Conservation (phyloP, 2,888 invertebrate genomes). For the Palloptera scutellata region DNA sequence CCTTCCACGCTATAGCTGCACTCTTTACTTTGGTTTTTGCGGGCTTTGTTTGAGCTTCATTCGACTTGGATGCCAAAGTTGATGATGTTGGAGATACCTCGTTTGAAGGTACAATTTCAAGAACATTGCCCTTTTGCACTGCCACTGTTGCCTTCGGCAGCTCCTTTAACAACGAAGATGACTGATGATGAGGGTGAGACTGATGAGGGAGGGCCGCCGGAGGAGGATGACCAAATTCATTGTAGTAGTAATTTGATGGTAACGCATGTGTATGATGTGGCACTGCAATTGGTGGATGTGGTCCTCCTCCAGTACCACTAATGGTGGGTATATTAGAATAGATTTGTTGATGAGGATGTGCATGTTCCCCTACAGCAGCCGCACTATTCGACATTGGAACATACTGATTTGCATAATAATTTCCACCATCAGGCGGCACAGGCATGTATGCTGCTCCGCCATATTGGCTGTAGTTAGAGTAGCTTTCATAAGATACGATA, state of each 20-base stretch:
- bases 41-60: not conserved
- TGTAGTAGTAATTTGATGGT: constrained; percentile 39
- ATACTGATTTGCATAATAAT: constrained; percentile 45
- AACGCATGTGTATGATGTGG: constrained; percentile 33
- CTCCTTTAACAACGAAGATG: constrained; percentile 50
- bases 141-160: constrained; percentile 55
- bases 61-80: not conserved
- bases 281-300: constrained; percentile 10
- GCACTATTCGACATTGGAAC: constrained; percentile 45
- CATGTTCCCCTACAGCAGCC: constrained; percentile 11
- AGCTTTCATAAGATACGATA: constrained; percentile 40
- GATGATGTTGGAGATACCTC: constrained; percentile 30
- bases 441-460: not conserved
- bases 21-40: constrained; percentile 35
- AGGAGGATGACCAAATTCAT: constrained; percentile 36
- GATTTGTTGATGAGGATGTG: constrained; percentile 23
- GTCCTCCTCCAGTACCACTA: constrained; percentile 28
- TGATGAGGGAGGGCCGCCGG: constrained; percentile 5
- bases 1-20: constrained; percentile 45
- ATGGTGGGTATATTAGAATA: constrained; percentile 41
- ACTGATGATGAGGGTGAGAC: constrained; percentile 21
- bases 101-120: constrained; percentile 60
- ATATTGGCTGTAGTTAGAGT: constrained; percentile 37
- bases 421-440: constrained; percentile 41
- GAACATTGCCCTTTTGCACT: constrained; percentile 63